A percentile compares a stretch with the other conserved stretches of the same genome.
Conservation (phyloP, 2,888 invertebrate genomes). For the Oxystoma pomonae region DNA sequence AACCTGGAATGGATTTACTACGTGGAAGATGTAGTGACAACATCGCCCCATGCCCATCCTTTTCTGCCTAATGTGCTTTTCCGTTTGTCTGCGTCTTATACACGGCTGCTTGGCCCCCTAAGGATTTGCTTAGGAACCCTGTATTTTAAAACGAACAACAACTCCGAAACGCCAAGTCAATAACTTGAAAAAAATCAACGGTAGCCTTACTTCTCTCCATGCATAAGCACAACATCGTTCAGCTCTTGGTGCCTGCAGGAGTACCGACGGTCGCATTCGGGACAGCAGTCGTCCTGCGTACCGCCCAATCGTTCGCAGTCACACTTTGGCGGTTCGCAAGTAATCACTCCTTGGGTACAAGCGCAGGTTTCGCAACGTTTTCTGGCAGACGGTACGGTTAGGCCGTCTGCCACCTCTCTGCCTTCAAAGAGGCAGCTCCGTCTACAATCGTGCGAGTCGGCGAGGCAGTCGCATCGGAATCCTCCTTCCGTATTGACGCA, state of each 20-base stretch:
- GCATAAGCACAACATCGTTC: slow-evolving; percentile 68
- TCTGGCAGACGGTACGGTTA: slow-evolving; percentile 47
- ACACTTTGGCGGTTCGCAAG: slow-evolving; percentile 66
- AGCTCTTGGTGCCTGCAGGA: slow-evolving; percentile 72
- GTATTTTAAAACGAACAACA: too few relatives aligned
- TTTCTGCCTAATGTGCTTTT: too few relatives aligned
- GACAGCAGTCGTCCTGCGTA: slow-evolving; percentile 58
- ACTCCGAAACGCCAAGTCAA: too few relatives aligned
- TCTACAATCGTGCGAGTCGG: slow-evolving; percentile 51
- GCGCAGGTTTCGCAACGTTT: slow-evolving; percentile 51
- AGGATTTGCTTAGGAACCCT: too few relatives aligned
- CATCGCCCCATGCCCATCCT: too few relatives aligned
- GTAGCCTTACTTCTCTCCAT: slow-evolving; percentile 62
- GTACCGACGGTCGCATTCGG: slow-evolving; percentile 71
- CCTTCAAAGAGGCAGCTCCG: slow-evolving; percentile 74
- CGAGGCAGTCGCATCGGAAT: slow-evolving; percentile 71
- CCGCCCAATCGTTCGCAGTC: slow-evolving; percentile 51
- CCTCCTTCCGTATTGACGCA: slow-evolving; percentile 79
- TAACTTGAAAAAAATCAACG: too few relatives aligned
- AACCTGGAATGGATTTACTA: too few relatives aligned
- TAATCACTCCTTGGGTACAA: slow-evolving; percentile 58
- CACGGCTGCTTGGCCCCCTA: too few relatives aligned
- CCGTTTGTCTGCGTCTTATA: too few relatives aligned
- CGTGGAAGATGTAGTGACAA: too few relatives aligned
- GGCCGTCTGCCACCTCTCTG: slow-evolving; percentile 57